Evolutionary conservation across 2,113 vertebrate species (phyloP).

Genomic region (Bujurquina vittata): DNA sequence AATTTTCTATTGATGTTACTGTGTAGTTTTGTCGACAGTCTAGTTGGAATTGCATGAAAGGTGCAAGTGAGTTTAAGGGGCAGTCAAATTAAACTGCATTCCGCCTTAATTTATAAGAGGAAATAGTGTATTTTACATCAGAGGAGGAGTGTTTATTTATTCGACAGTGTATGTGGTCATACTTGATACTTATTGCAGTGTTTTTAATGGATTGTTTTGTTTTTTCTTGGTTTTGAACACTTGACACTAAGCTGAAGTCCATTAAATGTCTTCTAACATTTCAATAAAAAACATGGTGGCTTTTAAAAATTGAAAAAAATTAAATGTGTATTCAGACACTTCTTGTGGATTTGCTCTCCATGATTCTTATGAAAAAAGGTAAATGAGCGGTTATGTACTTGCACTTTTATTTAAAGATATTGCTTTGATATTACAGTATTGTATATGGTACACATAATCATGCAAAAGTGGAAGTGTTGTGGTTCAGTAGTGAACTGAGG

Average conservation of each 20-base stretch:
- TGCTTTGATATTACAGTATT: background rate
- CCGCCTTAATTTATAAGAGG: constrained; percentile 74
- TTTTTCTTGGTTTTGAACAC: constrained; percentile 53
- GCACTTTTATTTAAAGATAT: background rate
- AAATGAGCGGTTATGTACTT: background rate
- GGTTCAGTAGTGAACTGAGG: background rate
- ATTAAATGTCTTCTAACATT: constrained; percentile 75
- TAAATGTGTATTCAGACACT: constrained; percentile 41
- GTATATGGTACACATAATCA: background rate
- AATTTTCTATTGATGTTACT: constrained; percentile 61
- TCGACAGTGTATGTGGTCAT: constrained; percentile 83
- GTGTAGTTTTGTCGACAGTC: constrained; percentile 46
- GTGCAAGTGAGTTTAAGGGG: constrained; percentile 32
- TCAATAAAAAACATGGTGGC: constrained; percentile 76
- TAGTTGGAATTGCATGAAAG: constrained; percentile 42
- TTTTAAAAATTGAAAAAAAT: constrained; percentile 45
- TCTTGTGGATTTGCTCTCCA: constrained; percentile 37
- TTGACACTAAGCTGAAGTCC: constrained; percentile 56
- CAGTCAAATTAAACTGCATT: constrained; percentile 61
- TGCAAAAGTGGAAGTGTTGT: background rate
- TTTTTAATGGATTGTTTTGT: constrained; percentile 59
- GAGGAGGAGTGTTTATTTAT: constrained; percentile 75
- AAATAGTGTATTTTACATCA: constrained; percentile 41
- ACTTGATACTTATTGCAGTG: constrained; percentile 77
- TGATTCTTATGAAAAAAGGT: background rate